Base-by-base conservation (phyloP, 2,888 invertebrate species). In the Agrochola litura region DNA sequence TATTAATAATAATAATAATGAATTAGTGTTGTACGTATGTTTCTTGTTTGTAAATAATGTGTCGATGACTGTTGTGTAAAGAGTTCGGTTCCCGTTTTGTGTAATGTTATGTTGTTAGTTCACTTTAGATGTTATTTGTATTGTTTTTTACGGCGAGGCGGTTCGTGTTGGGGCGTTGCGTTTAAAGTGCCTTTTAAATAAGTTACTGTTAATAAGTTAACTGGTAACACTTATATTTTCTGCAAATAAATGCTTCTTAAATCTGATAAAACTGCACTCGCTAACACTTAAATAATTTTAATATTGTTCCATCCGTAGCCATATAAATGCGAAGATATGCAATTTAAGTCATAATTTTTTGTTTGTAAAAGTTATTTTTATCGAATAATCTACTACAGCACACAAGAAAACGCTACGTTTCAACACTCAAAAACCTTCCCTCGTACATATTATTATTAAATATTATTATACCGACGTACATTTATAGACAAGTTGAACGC, bases 61-160 rank as follows among this genome's bases (percentile, higher is more conserved):
- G 67, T 69, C 78, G 66, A 89, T 92, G 90, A 93, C 93, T 95
- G 96, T 96, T 95, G 93, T 95, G 95, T 95, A 95, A 93, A 95
- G 93, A 92, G 88, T 93, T 95, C 41, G 68, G 75, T 83, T 85
- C 75, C 72, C 68, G 79, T 79, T 67, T 78, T 66, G 64, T 79
- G 73, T 84, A 77, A 82, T 75, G 65, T 86, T 86, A 73, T 75
- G 77, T 86, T 86, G 76, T 86, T 91, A 92, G 94, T 94, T 94
- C 92, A 58, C 92, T 91, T 90, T 94, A 90, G 90, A 79, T 86
- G 86, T 89, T 81, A 86, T 81, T 89, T 88, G 83, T 86, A 73
- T 81, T 86, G 76, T 82, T 84, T 80, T 65, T 75, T 82, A 77
- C 37, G 12, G 16, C 65, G 71, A 66, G 66, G 56, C 8, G 43